Evolutionary conservation across 2,113 vertebrate species (phyloP).

Genomic region (Sminthopsis crassicaudata): DNA sequence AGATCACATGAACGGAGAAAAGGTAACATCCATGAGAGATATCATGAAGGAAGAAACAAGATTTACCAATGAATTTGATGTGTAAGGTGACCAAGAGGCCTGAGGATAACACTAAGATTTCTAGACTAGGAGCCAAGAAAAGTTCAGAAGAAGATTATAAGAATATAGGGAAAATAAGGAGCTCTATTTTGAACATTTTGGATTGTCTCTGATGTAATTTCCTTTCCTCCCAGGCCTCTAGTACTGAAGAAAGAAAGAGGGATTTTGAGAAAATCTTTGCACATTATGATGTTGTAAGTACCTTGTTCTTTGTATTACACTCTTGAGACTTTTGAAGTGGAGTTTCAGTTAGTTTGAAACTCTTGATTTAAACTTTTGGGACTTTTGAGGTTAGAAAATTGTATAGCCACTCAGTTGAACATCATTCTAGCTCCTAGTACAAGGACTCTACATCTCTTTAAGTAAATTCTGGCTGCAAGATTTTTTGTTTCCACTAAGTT

Average conservation of each 20-base stretch:
- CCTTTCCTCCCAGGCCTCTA: conserved; percentile 85
- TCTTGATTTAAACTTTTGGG: not conserved
- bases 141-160: not conserved
- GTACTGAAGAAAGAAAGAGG: conserved; percentile 90
- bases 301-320: rapidly evolving
- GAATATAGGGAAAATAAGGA: not conserved
- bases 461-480: not conserved
- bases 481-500: not conserved
- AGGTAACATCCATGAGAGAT: not conserved
- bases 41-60: not conserved
- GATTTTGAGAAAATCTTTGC: conserved; percentile 98
- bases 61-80: not conserved
- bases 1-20: not conserved
- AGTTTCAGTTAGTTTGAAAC: not conserved
- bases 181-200: not conserved
- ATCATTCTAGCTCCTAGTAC: not conserved
- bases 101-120: not conserved
- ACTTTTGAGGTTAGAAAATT: not conserved
- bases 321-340: not conserved
- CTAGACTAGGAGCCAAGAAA: not conserved
- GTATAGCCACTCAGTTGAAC: not conserved
- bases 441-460: not conserved
- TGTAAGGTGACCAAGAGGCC: not conserved
- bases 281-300: conserved; percentile 97
- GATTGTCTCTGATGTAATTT: not conserved